Evolutionary conservation across 2,888 invertebrate genomes (phyloP), one percentile per base, ranked within the genome.

Genomic region (Eupeodes latifasciatus): DNA sequence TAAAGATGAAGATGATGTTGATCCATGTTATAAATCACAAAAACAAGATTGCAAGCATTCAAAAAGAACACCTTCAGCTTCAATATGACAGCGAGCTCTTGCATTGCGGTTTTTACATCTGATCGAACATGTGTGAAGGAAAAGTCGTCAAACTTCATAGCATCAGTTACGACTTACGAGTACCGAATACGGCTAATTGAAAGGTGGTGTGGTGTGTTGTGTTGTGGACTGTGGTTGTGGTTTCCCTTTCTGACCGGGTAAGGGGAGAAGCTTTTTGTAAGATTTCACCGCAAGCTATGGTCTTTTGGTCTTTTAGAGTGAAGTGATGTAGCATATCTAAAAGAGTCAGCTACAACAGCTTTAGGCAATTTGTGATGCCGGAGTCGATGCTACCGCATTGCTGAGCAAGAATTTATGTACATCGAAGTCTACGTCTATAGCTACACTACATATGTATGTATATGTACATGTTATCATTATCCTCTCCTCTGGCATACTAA

Each of bases 241-340:
- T 87, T 87, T 87, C 86, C 86, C 86, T 87, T 87, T 87, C 86
- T 83, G 49, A 80, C 76, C 80, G 72, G 66, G 59, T 67, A 79
- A 40, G 40, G 40, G 40, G 40, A 40, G 40, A 40, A 83, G 86
- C 76, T 80, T 83, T 51, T 75, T 80, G 44, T 71, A 61, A 80
- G 82, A 83, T 83, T 87, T 87, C 83, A 76, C 82, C 85, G 61
- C 78, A 62, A 71, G 78, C 49, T 53, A 55, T 83, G 77, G 62
- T 64, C 55, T 59, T 76, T 87, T 61, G 77, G 62, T 64, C 55
- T 59, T 76, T 87, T 61, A 66, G 72, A 59, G 66, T 53, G 59
- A 76, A 59, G 66, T 53, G 66, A 76, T 72, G 64, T 59, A 76
- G 79, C 74, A 71, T 57, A 77, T 71, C 59, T 66, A 59, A 76